Conservation (phyloP, 2,113 vertebrate species). For the Lynx canadensis region DNA sequence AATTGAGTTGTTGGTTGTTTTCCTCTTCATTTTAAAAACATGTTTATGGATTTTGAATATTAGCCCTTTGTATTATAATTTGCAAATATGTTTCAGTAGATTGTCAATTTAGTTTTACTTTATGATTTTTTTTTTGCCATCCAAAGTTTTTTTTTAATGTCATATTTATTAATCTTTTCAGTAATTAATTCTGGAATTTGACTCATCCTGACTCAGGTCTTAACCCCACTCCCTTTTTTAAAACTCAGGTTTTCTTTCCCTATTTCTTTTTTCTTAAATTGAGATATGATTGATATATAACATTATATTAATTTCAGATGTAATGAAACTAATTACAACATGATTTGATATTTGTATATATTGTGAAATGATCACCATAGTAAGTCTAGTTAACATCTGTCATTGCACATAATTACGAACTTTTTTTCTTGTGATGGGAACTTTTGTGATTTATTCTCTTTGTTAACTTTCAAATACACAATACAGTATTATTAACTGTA, state of each 20-base stretch:
- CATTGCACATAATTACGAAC: neutral
- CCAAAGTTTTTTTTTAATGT: neutral
- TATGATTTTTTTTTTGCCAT: neutral
- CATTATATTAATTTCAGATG: neutral
- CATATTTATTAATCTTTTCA: neutral
- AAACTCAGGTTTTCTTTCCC: neutral
- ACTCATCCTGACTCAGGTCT: neutral
- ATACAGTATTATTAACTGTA: neutral
- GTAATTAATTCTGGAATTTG: neutral
- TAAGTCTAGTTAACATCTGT: neutral
- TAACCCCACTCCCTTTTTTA: neutral
- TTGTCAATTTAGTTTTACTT: constrained; percentile 16
- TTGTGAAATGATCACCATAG: neutral
- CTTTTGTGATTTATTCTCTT: neutral
- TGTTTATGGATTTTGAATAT: neutral
- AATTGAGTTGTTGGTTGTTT: neutral
- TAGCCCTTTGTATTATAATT: neutral
- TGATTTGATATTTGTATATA: neutral
- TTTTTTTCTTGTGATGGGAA: neutral
- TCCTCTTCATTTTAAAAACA: neutral
- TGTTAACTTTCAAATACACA: neutral
- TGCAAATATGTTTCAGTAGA: neutral
- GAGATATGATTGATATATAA: neutral
- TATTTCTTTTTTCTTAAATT: neutral
- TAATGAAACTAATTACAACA: neutral